These are phyloP conservation scores for Megaptera novaeangliae DNA, from an alignment of 2,113 vertebrate species.

Conservation along the genomic window DNA sequence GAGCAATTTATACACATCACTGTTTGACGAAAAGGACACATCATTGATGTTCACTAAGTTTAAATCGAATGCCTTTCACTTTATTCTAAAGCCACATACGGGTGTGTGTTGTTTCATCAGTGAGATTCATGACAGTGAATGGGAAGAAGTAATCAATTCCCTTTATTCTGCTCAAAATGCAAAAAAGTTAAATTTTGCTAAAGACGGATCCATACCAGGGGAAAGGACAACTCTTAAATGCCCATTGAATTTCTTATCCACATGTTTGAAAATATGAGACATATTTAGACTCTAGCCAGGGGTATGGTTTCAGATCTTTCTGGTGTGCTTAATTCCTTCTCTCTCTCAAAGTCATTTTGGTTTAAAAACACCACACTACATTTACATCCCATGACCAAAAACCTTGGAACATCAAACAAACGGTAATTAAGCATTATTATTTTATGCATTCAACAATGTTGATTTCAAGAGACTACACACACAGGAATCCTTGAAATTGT, in stretches of 20 bases:
- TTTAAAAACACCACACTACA: conserved; percentile 35
- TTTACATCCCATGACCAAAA: conserved; percentile 9
- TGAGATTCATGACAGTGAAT: neutral
- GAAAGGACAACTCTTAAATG: neutral
- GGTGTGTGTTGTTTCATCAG: neutral
- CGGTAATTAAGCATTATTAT: conserved; percentile 25
- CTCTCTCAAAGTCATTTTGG: neutral
- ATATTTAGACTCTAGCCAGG: neutral
- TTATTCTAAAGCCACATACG: neutral
- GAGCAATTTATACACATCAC: neutral
- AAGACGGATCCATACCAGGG: neutral
- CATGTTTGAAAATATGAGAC: neutral
- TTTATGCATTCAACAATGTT: conserved; percentile 16
- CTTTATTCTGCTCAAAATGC: neutral
- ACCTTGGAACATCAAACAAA: conserved; percentile 21
- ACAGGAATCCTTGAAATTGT: conserved; percentile 73
- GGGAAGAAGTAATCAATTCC: neutral
- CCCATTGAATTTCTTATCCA: neutral
- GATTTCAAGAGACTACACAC: conserved; percentile 61
- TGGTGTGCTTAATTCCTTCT: neutral
- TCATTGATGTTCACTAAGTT: neutral
- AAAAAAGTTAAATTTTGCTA: neutral
- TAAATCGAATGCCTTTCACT: neutral
- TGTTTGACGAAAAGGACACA: neutral
- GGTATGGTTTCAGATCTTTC: neutral